phyloP scores from a whole-genome alignment of 2,113 vertebrate species.

The Psittacula cyanocephala region DNA sequence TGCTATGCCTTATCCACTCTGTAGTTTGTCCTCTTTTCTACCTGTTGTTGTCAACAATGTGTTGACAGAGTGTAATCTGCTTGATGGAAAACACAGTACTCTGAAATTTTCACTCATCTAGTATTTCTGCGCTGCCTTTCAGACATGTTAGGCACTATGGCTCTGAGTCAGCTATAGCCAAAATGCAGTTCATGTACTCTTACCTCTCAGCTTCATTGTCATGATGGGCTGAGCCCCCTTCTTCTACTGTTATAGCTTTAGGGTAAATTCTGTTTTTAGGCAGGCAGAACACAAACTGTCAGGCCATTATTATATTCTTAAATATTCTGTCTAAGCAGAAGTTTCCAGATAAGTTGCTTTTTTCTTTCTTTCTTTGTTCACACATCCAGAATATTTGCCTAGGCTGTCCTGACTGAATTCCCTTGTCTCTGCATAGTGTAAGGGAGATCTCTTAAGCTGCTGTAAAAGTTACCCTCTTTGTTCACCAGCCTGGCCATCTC shows the following conservation, averaged over 20 bases:
- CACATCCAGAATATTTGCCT: background rate
- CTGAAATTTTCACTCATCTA: background rate
- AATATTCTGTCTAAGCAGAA: background rate
- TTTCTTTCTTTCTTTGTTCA: background rate
- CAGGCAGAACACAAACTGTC: background rate
- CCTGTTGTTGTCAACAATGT: background rate
- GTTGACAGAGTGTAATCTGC: background rate
- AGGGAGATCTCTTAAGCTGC: background rate
- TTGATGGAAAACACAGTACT: background rate
- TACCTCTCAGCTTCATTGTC: background rate
- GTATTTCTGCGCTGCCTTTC: background rate
- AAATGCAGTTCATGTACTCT: background rate
- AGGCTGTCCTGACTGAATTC: background rate
- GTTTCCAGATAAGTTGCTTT: background rate
- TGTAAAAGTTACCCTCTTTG: background rate
- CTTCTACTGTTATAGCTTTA: background rate
- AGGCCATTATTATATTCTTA: background rate
- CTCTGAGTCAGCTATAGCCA: no score
- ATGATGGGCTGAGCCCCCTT: background rate
- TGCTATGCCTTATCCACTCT: background rate
- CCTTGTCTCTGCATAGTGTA: background rate
- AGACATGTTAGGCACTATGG: background rate
- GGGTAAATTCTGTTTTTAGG: background rate
- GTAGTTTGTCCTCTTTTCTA: background rate
- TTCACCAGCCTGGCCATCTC: background rate